A percentile compares a stretch with the other conserved stretches of the same genome.
Conservation (phyloP, 2,113 vertebrate species). For the Psilopsiagon aurifrons region DNA sequence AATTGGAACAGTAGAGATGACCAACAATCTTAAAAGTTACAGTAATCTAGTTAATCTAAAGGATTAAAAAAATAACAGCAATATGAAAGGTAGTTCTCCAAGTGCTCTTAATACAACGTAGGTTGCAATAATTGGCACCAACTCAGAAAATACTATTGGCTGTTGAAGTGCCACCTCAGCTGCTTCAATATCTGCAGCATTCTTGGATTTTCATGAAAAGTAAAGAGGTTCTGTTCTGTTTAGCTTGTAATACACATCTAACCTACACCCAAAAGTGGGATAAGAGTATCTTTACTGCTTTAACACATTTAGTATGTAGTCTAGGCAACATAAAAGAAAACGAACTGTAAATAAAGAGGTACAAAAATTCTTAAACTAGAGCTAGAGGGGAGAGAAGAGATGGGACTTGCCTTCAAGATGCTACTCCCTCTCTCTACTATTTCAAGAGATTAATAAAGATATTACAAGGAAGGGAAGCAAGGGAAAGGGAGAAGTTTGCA, state of each 20-base stretch:
- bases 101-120: not conserved
- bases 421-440: not conserved
- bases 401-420: conserved; percentile 33
- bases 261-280: not conserved
- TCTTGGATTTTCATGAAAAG: not conserved
- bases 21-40: not conserved
- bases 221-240: not conserved
- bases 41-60: not conserved
- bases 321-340: not conserved
- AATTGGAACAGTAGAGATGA: not conserved
- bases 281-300: not conserved
- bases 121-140: not conserved
- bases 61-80: not conserved
- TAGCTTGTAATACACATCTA: not conserved
- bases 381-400: not conserved
- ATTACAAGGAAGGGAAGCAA: conserved; percentile 19
- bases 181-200: not conserved
- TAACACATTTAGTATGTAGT: not conserved
- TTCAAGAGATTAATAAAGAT: conserved; percentile 56
- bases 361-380: conserved; percentile 8
- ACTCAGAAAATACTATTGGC: not conserved
- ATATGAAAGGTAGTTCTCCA: not conserved
- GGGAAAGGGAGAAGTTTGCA: conserved; percentile 50
- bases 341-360: not conserved
- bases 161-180: not conserved